A percentile compares a stretch with the other conserved stretches of the same genome.
These are phyloP conservation scores for Misgurnus anguillicaudatus DNA, from an alignment of 2,113 vertebrate genomes.

Conservation along the genomic window DNA sequence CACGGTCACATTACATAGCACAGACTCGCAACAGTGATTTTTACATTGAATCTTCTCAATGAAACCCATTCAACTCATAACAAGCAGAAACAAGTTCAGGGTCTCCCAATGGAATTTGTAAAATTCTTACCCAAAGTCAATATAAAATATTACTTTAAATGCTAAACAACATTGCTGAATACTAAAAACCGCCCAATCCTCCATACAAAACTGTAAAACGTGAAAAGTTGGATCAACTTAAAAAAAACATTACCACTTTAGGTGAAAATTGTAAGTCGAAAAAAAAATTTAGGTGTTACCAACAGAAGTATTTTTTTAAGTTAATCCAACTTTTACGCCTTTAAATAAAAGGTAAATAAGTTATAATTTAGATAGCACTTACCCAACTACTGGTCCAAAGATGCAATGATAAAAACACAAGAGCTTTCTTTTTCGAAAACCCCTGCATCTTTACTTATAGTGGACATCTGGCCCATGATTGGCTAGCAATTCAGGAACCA, in stretches of 20 bases:
- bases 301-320: no score
- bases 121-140: background rate
- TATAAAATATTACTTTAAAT: no score
- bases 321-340: no score
- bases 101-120: background rate
- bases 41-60: background rate
- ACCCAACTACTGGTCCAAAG: background rate
- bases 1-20: no score
- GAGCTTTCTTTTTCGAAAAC: background rate
- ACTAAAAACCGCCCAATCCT: no score
- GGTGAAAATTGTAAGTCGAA: no score
- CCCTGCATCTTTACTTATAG: background rate
- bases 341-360: no score
- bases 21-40: background rate
- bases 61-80: background rate
- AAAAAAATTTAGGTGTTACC: no score
- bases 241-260: no score
- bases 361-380: background rate
- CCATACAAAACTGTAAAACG: no score
- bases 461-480: slow-evolving; percentile 37
- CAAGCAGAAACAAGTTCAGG: background rate
- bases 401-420: background rate
- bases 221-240: no score
- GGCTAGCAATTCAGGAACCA: background rate
- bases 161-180: no score